phyloP scores from a whole-genome alignment of 2,888 invertebrate species.

The Mimumesa dahlbomi region DNA sequence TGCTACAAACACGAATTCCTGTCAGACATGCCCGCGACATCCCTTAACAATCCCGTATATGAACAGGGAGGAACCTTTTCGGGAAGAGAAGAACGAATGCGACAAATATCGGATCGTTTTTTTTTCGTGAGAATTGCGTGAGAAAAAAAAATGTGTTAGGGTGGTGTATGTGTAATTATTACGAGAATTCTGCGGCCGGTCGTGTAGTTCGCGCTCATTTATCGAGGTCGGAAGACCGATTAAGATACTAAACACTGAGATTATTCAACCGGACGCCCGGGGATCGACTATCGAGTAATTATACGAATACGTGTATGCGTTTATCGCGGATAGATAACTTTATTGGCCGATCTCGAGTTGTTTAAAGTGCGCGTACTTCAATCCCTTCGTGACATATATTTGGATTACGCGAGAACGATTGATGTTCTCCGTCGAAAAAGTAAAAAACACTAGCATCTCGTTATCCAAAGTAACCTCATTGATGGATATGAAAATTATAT shows the following conservation, averaged over 20 bases:
- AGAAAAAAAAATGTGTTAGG: neutral
- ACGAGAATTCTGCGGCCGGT: conserved; percentile 1
- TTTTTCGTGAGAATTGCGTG: neutral
- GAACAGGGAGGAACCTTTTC: neutral
- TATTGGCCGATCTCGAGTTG: conserved; percentile 16
- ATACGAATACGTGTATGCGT: conserved; percentile 6
- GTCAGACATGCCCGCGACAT: too few species aligned
- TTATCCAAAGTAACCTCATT: too few species aligned
- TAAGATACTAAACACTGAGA: conserved; percentile 35
- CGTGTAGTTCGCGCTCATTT: conserved; percentile 15
- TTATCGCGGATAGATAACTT: conserved; percentile 32
- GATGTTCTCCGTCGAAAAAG: too few species aligned
- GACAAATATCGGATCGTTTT: neutral
- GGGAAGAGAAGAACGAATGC: neutral
- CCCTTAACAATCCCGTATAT: neutral
- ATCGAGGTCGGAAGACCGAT: conserved; percentile 24
- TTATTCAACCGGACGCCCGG: conserved; percentile 29
- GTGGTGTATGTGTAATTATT: neutral
- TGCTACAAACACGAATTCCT: too few species aligned
- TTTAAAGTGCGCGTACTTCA: conserved; percentile 4
- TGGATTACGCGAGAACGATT: conserved; percentile 1
- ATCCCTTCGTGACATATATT: neutral
- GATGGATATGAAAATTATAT: too few species aligned
- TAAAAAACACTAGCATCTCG: too few species aligned
- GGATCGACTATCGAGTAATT: conserved; percentile 28